Conservation (phyloP, 2,113 vertebrate species). For the Heteronetta atricapilla region DNA sequence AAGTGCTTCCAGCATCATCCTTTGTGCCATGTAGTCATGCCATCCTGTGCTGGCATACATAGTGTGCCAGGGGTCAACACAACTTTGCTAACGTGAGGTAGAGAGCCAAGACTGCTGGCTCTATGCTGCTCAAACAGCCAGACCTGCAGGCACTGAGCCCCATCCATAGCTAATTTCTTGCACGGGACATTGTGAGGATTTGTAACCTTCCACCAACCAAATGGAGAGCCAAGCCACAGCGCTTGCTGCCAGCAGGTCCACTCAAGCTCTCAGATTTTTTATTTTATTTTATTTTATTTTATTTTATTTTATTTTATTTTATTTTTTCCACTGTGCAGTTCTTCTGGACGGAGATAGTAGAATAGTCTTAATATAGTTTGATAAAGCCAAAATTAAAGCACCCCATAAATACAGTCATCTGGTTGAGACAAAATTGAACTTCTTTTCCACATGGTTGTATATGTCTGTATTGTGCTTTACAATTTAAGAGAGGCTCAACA, state of each 20-base stretch:
- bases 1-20: background rate
- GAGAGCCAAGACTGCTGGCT: background rate
- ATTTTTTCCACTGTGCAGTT: background rate
- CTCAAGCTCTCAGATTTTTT: background rate
- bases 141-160: background rate
- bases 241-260: rapidly evolving
- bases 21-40: background rate
- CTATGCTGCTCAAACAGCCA: rapidly evolving
- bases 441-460: background rate
- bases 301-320: background rate
- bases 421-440: background rate
- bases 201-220: background rate
- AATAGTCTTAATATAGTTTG: background rate
- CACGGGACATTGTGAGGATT: background rate
- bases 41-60: rapidly evolving
- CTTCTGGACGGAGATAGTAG: background rate
- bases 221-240: background rate
- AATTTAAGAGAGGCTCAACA: background rate
- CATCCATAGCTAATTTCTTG: background rate
- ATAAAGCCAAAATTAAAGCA: background rate
- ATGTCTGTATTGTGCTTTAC: background rate
- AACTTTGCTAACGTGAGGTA: background rate
- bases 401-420: background rate
- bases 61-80: rapidly evolving
- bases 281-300: background rate